These are phyloP conservation scores for Gambusia holbrooki DNA, from an alignment of 2,113 vertebrate species.

Conservation along the genomic window DNA sequence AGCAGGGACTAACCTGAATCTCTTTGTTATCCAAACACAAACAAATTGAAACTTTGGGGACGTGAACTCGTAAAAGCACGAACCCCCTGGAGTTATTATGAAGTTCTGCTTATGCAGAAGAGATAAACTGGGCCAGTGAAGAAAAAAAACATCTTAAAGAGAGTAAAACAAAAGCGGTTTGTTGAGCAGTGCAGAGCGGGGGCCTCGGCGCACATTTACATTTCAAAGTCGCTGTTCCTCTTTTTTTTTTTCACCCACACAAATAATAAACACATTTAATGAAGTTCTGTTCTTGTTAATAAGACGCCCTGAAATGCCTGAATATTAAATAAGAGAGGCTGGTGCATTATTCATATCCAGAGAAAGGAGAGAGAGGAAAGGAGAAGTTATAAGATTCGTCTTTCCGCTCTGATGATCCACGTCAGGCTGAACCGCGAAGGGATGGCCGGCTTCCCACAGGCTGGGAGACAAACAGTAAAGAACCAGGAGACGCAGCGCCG, in stretches of 20 bases:
- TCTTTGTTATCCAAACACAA: slow-evolving; percentile 37
- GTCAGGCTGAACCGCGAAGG: slow-evolving; percentile 26
- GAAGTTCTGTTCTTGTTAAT: slow-evolving; percentile 73
- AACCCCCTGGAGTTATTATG: slow-evolving; percentile 39
- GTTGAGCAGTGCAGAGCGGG: slow-evolving; percentile 41
- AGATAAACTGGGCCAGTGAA: slow-evolving; percentile 60
- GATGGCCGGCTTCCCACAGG: slow-evolving; percentile 27
- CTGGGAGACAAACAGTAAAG: slow-evolving; percentile 26
- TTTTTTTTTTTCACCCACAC: slow-evolving; percentile 22
- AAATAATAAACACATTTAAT: slow-evolving; percentile 77
- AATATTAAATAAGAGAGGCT: slow-evolving; percentile 64
- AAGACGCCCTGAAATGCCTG: slow-evolving; percentile 69
- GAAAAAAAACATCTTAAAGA: slow-evolving; percentile 25
- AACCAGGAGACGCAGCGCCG: slow-evolving; percentile 34
- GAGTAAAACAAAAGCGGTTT: slow-evolving; percentile 48
- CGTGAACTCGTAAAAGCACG: slow-evolving; percentile 32
- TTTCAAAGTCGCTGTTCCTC: slow-evolving; percentile 68
- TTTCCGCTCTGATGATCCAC: slow-evolving; percentile 44
- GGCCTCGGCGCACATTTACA: slow-evolving; percentile 63
- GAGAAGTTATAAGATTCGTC: slow-evolving; percentile 43
- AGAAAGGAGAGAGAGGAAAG: slow-evolving; percentile 28
- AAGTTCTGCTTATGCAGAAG: slow-evolving; percentile 59
- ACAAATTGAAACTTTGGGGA: slow-evolving; percentile 53
- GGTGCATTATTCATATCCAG: slow-evolving; percentile 71
- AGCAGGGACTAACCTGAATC: slow-evolving; percentile 4